Conservation (phyloP, 2,113 vertebrate genomes). For the Opisthocomus hoazin region DNA sequence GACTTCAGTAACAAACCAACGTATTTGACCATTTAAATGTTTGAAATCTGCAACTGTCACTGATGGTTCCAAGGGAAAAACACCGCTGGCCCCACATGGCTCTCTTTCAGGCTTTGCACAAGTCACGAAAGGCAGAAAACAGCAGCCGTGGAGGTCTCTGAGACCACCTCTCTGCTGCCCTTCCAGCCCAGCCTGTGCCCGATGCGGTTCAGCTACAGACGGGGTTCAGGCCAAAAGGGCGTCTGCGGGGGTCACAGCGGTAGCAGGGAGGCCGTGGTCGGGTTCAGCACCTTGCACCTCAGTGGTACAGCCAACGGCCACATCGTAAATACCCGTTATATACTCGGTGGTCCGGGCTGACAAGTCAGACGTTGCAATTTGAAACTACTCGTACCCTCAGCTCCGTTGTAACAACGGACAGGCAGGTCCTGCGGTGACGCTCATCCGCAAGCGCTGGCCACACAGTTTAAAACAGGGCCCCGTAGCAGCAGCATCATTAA, state of each 20-base stretch:
- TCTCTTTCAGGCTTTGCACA: accelerated
- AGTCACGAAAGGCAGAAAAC: background rate
- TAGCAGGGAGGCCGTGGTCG: background rate
- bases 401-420: accelerated
- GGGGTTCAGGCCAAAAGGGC: background rate
- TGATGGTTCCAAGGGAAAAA: background rate
- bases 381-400: background rate
- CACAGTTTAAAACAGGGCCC: accelerated
- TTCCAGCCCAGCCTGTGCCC: background rate
- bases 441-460: accelerated
- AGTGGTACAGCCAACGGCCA: background rate
- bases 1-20: background rate
- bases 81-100: background rate
- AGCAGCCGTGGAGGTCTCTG: background rate
- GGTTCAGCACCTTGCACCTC: background rate
- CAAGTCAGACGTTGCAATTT: accelerated
- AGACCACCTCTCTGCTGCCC: background rate
- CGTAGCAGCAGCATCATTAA: background rate
- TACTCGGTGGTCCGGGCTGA: background rate
- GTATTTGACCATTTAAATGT: background rate
- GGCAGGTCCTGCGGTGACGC: accelerated
- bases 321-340: background rate
- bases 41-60: background rate
- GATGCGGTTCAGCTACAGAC: accelerated
- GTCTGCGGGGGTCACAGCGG: background rate